These are phyloP conservation scores for Leucoma salicis DNA, from an alignment of 2,888 invertebrate species.

Conservation along the genomic window DNA sequence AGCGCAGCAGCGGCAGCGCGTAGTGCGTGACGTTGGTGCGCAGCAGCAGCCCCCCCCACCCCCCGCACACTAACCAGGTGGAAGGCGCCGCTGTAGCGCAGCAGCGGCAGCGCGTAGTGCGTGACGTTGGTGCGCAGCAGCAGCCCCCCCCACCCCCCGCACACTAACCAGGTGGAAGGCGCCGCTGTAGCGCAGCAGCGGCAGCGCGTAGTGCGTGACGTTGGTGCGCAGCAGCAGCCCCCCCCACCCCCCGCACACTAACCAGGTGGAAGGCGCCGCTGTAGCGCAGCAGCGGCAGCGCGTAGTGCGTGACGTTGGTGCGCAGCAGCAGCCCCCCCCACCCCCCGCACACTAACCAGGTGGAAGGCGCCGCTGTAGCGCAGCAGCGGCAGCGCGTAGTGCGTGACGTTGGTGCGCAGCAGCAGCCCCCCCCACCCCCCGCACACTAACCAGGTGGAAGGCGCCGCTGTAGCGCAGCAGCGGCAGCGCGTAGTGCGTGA, in stretches of 20 bases:
- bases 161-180: slow-evolving; percentile 53
- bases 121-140: slow-evolving; percentile 74
- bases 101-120: slow-evolving; percentile 67
- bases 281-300: slow-evolving; percentile 71
- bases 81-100: slow-evolving; percentile 68
- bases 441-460: slow-evolving; percentile 52
- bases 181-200: slow-evolving; percentile 72
- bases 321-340: slow-evolving; percentile 46
- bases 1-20: slow-evolving; percentile 67
- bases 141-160: slow-evolving; percentile 27
- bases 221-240: slow-evolving; percentile 69
- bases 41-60: slow-evolving; percentile 42
- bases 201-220: slow-evolving; percentile 67
- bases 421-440: slow-evolving; percentile 29
- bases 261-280: slow-evolving; percentile 62
- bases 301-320: slow-evolving; percentile 74
- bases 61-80: slow-evolving; percentile 45
- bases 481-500: slow-evolving; percentile 68
- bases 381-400: slow-evolving; percentile 68
- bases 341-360: slow-evolving; percentile 42
- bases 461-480: slow-evolving; percentile 69
- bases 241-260: slow-evolving; percentile 24
- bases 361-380: slow-evolving; percentile 68
- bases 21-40: slow-evolving; percentile 75
- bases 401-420: slow-evolving; percentile 74